Conservation (phyloP, 2,888 invertebrate species). For the Lithophane leautieri region DNA sequence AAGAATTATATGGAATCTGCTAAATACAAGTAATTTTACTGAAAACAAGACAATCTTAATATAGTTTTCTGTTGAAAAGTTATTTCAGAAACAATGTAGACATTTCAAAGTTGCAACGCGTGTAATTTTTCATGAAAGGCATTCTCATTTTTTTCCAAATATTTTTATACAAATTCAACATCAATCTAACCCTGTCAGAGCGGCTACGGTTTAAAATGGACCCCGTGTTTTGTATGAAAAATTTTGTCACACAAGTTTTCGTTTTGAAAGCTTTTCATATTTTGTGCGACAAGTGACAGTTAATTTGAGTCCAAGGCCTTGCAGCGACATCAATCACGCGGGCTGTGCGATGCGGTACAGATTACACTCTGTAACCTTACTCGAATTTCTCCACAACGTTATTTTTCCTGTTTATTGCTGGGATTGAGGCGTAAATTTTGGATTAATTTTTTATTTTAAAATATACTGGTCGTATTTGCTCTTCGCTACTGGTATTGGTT, state of each 20-base stretch:
- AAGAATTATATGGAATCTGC: background rate
- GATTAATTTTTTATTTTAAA: conserved; percentile 17
- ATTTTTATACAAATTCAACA: conserved; percentile 20
- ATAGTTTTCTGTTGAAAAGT: conserved; percentile 2
- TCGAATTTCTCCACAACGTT: conserved; percentile 41
- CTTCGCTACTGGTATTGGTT: conserved; percentile 1
- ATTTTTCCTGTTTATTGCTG: conserved; percentile 35
- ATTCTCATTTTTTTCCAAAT: background rate
- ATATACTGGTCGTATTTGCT: background rate
- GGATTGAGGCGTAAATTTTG: conserved; percentile 2
- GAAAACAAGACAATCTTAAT: no score
- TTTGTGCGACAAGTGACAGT: conserved; percentile 71
- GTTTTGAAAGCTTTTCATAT: conserved; percentile 65
- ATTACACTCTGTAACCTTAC: conserved; percentile 65
- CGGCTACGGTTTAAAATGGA: conserved; percentile 51
- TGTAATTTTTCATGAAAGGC: conserved; percentile 8
- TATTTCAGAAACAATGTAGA: background rate
- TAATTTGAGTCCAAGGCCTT: conserved; percentile 71
- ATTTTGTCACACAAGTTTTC: conserved; percentile 63
- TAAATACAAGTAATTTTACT: background rate
- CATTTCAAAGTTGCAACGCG: background rate
- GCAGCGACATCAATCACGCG: conserved; percentile 74
- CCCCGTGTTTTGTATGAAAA: conserved; percentile 56
- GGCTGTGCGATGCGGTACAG: conserved; percentile 62
- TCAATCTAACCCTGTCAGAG: conserved; percentile 61